Evolutionary conservation across 1,140 invertebrate species (phyloP), one percentile per base, ranked within the genome.

Genomic region (Zophobas morio): DNA sequence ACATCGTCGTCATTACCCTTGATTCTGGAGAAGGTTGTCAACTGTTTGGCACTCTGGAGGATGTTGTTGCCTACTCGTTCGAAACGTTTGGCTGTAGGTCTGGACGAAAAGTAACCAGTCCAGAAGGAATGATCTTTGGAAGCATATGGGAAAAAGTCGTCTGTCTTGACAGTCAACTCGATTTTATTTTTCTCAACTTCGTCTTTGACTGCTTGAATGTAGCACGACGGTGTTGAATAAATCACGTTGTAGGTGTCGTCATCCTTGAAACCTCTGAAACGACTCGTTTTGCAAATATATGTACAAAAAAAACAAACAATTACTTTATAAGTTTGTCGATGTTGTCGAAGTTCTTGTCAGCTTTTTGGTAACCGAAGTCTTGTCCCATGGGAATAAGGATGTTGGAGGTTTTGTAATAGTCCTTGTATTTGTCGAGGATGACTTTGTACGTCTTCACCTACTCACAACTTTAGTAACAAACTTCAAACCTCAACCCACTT

Each of bases 21-120:
- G 33, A 42, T 66, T 66, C 60, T 75, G 1, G 74, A 66, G 40
- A 81, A 77, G 51, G 74, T 49, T 51, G 72, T 78, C 1, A 82
- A 49, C 70, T 82, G 79, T 70, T 81, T 87, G 84, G 93, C 93
- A 81, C 93, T 91, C 85, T 92, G 81, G 33, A 94, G 85, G 74
- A 93, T 90, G 79, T 91, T 90, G 79, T 94, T 94, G 1, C 90
- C 89, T 76, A 88, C 85, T 56, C 92, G 87, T 33, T 90, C 90
- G 35, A 90, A 87, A 74, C 90, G 89, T 84, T 95, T 95, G 0
- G 93, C 84, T 57, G 91, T 89, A 0, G 93, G 90, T 79, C 92
- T 86, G 0, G 94, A 95, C 0, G 93, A 94, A 83, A 93, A 96
- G 84, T 94, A 96, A 0, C 95, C 95, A 1, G 94, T 94, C 95